A percentile compares a stretch with the other conserved stretches of the same genome.
These are phyloP conservation scores for Oxyura jamaicensis DNA, from an alignment of 2,113 vertebrate species.

Conservation along the genomic window DNA sequence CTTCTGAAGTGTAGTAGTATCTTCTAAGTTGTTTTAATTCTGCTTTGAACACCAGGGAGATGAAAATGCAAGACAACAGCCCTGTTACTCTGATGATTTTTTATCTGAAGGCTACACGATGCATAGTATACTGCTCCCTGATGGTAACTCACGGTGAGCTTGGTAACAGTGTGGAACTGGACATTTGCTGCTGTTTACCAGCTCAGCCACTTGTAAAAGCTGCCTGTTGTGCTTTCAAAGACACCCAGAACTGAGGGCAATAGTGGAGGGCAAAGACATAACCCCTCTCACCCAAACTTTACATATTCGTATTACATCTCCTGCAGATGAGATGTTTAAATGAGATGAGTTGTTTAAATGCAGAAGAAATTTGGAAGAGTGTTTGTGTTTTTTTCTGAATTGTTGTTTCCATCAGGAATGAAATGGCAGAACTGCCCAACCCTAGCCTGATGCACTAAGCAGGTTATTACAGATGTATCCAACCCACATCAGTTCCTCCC, in stretches of 20 bases:
- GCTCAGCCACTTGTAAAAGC: neutral
- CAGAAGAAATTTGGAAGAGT: neutral
- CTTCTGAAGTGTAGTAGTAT: neutral
- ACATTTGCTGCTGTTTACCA: neutral
- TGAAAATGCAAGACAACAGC: neutral
- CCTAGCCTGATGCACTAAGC: neutral
- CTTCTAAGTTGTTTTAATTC: neutral
- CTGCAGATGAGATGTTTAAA: neutral
- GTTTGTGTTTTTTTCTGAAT: constrained; percentile 1
- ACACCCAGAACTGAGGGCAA: neutral
- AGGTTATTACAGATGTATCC: neutral
- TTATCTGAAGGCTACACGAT: neutral
- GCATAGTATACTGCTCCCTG: neutral
- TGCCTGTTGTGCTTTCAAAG: neutral
- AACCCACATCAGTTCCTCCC: neutral
- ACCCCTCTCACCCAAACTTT: neutral
- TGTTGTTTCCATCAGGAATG: neutral
- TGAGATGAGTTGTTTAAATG: neutral
- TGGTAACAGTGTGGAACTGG: neutral
- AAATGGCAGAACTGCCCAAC: neutral
- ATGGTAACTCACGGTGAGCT: neutral
- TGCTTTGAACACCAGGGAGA: neutral
- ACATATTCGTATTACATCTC: neutral
- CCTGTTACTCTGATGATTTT: neutral
- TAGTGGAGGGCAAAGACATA: neutral